phyloP scores from a whole-genome alignment of 2,888 invertebrate genomes.

The Chaetogeoica ovagalla region DNA sequence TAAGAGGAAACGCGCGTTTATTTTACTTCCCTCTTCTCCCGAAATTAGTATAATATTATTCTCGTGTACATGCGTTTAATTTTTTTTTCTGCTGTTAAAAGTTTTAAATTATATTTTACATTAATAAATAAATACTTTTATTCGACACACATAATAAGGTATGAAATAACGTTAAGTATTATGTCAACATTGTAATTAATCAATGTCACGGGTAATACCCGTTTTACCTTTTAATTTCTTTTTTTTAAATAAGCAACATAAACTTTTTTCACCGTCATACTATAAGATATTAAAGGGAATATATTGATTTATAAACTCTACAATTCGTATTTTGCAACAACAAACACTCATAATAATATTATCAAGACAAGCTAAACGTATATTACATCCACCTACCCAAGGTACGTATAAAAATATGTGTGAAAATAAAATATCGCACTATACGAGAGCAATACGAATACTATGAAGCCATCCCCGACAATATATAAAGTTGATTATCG shows the following conservation, averaged over 20 bases:
- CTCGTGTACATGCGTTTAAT: too few species aligned
- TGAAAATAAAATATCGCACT: too few species aligned
- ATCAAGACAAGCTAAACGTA: neutral
- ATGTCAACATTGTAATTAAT: conserved; percentile 38
- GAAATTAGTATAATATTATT: too few species aligned
- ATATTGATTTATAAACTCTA: neutral
- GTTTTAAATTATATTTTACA: conserved; percentile 14
- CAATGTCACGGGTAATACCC: conserved; percentile 4
- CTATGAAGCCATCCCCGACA: too few species aligned
- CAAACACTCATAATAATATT: neutral
- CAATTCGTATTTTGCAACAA: conserved; percentile 10
- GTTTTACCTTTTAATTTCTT: neutral
- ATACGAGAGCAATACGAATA: too few species aligned
- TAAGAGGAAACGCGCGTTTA: too few species aligned
- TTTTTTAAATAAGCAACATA: neutral
- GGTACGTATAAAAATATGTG: too few species aligned
- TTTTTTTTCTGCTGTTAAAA: neutral
- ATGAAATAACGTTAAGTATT: neutral
- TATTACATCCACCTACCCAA: neutral
- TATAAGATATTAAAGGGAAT: conserved; percentile 28
- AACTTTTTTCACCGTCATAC: neutral
- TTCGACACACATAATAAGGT: neutral
- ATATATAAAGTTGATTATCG: too few species aligned
- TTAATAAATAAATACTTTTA: conserved; percentile 6
- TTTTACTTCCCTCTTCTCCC: too few species aligned